Conservation (phyloP, 2,888 invertebrate genomes). For the Erpobdella octoculata region DNA sequence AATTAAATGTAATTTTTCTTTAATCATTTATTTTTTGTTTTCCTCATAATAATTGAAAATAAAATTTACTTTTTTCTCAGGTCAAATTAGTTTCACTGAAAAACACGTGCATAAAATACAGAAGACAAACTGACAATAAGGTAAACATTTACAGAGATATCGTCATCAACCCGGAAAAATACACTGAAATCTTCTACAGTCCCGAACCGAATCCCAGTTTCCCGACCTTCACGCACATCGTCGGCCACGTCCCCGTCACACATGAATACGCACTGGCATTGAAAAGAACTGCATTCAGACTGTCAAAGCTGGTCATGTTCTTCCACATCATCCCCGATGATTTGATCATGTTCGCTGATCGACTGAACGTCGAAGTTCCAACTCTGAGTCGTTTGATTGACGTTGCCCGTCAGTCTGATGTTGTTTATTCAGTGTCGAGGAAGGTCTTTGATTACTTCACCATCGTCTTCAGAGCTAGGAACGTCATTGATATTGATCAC, state of each 20-base stretch:
- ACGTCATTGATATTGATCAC: conserved; percentile 33
- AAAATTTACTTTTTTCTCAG: conserved; percentile 8
- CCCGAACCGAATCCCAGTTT: conserved; percentile 16
- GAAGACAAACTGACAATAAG: not conserved
- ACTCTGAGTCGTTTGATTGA: conserved; percentile 18
- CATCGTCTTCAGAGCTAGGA: conserved; percentile 36
- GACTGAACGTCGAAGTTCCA: conserved; percentile 18
- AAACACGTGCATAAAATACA: conserved; percentile 15
- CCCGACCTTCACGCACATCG: conserved; percentile 32
- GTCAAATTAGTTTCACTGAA: conserved; percentile 19
- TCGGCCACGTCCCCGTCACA: conserved; percentile 37
- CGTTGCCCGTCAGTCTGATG: conserved; percentile 26
- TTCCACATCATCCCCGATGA: conserved; percentile 37
- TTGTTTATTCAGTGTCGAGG: conserved; percentile 37
- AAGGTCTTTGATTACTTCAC: conserved; percentile 36
- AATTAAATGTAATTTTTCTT: conserved; percentile 5
- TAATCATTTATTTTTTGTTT: not conserved
- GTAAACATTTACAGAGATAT: conserved; percentile 16
- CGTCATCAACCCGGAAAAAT: conserved; percentile 15
- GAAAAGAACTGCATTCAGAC: conserved; percentile 28
- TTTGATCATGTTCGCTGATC: conserved; percentile 28
- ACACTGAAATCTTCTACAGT: conserved; percentile 14
- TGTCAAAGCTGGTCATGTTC: conserved; percentile 35
- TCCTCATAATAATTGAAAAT: not conserved
- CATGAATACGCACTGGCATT: conserved; percentile 34